Evolutionary conservation across 1,140 invertebrate genomes (phyloP).

Genomic region (Drosophila nigrodunni): DNA sequence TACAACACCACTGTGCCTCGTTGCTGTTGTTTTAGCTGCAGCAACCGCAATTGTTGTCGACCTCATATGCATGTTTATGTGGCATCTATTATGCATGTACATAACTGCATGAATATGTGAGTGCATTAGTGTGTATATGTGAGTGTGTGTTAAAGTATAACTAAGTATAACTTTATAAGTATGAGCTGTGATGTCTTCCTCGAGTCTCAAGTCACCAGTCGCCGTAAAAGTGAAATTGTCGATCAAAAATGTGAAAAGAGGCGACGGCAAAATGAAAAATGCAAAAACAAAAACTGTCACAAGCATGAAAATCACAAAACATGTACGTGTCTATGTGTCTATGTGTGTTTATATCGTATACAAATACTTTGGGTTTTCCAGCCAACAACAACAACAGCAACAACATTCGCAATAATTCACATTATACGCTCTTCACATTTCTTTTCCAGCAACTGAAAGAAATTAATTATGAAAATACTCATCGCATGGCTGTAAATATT

Average conservation of each 20-base stretch:
- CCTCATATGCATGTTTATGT: constrained; percentile 31
- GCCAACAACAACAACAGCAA: constrained; percentile 29
- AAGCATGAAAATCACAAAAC: constrained; percentile 41
- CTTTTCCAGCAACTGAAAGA: constrained; percentile 40
- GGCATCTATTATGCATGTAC: constrained; percentile 30
- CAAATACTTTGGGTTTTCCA: constrained; percentile 34
- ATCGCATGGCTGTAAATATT: constrained; percentile 43
- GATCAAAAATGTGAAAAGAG: constrained; percentile 65
- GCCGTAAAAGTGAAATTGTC: constrained; percentile 77
- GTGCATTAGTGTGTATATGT: not conserved
- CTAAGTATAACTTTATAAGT: constrained; percentile 1
- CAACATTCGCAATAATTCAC: constrained; percentile 51
- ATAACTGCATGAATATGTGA: constrained; percentile 3
- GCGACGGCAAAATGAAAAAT: constrained; percentile 50
- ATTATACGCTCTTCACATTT: constrained; percentile 37
- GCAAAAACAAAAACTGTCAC: constrained; percentile 68
- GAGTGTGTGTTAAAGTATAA: not conserved
- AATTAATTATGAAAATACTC: constrained; percentile 58
- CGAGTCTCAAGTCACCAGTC: constrained; percentile 45
- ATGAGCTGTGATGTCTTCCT: constrained; percentile 34
- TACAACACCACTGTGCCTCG: not conserved
- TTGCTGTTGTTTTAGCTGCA: not conserved
- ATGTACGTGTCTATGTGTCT: not conserved
- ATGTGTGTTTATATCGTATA: not conserved
- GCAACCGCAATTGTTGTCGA: constrained; percentile 61